Conservation (phyloP, 2,888 invertebrate genomes). For the Chloromyia formosa region DNA sequence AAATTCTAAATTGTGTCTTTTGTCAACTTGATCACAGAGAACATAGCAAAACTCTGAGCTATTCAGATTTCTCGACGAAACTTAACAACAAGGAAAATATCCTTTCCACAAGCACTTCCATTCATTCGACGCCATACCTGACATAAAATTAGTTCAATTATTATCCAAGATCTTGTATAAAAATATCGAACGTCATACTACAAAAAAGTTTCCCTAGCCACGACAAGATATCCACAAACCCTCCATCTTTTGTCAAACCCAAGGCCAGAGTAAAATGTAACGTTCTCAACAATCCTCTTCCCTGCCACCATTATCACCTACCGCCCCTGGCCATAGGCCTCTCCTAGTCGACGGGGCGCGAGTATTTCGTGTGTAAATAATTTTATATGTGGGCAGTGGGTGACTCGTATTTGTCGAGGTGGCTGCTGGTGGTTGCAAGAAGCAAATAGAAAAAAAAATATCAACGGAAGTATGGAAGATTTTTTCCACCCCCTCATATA, state of each 20-base stretch:
- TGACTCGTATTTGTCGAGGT: slow-evolving; percentile 47
- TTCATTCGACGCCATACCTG: slow-evolving; percentile 19
- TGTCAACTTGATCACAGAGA: too few species aligned
- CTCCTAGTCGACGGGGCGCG: not conserved
- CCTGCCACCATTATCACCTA: slow-evolving; percentile 17
- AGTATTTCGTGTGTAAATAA: slow-evolving; percentile 46
- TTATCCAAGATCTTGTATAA: slow-evolving; percentile 24
- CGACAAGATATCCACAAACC: not conserved
- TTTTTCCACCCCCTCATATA: slow-evolving; percentile 13
- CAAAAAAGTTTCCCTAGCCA: slow-evolving; percentile 18
- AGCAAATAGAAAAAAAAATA: slow-evolving; percentile 37
- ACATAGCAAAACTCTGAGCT: too few species aligned
- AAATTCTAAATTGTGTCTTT: too few species aligned
- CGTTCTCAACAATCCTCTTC: slow-evolving; percentile 44
- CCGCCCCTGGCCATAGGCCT: too few species aligned
- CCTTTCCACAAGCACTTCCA: not conserved
- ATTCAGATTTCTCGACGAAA: too few species aligned
- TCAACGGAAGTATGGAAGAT: slow-evolving; percentile 34
- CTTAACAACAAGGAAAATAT: too few species aligned
- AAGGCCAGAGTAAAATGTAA: slow-evolving; percentile 44
- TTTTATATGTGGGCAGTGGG: slow-evolving; percentile 48
- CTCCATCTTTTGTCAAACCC: slow-evolving; percentile 29
- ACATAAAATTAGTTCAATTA: slow-evolving; percentile 34
- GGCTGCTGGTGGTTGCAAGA: slow-evolving; percentile 38
- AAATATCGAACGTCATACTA: not conserved